Evolutionary conservation across 2,888 invertebrate genomes (phyloP).

Genomic region (Aphidius colemani): DNA sequence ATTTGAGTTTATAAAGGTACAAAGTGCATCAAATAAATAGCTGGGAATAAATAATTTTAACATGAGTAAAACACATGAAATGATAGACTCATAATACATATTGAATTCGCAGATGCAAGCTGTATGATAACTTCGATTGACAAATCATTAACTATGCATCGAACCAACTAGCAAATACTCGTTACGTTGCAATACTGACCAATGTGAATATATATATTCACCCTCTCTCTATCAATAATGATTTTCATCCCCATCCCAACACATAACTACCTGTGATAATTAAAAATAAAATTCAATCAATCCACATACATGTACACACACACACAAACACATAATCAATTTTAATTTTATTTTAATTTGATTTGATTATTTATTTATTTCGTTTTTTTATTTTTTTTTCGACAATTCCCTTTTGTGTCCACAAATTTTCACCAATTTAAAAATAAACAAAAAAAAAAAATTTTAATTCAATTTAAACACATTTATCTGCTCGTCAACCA

Average conservation of each 20-base stretch:
- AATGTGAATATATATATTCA: too few relatives aligned
- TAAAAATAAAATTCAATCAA: too few relatives aligned
- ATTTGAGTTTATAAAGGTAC: not conserved
- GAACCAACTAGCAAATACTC: constrained; percentile 60
- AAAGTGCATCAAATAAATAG: not conserved
- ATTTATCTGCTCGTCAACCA: too few relatives aligned
- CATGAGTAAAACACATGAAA: not conserved
- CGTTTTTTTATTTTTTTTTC: too few relatives aligned
- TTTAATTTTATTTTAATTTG: too few relatives aligned
- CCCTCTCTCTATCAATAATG: not conserved
- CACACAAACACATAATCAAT: not conserved
- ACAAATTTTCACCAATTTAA: too few relatives aligned
- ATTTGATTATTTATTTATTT: too few relatives aligned
- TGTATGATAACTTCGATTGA: constrained; percentile 53
- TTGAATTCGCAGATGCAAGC: constrained; percentile 36
- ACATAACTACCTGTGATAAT: constrained; percentile 19
- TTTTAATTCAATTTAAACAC: too few relatives aligned
- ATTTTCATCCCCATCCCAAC: constrained; percentile 26
- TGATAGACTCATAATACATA: constrained; percentile 11
- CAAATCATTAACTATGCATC: constrained; percentile 62
- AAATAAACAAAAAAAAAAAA: too few relatives aligned
- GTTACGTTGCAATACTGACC: constrained; percentile 42
- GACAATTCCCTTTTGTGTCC: too few relatives aligned
- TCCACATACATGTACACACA: not conserved
- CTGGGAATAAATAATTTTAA: too few relatives aligned